Conservation (phyloP, 2,888 invertebrate genomes). For the Mythimna vitellina region DNA sequence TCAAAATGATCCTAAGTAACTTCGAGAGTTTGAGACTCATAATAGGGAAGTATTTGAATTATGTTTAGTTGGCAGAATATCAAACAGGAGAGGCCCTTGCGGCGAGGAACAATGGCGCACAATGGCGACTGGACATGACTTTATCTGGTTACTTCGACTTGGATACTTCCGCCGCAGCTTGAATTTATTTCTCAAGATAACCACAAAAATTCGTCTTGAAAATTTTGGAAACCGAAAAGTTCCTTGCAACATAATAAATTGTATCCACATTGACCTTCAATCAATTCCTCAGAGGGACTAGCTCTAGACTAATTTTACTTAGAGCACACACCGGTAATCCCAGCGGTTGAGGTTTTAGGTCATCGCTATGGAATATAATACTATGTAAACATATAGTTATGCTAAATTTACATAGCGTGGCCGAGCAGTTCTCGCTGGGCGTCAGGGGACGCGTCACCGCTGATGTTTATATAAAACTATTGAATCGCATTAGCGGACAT, state of each 20-base stretch:
- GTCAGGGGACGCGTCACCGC: conserved; percentile 49
- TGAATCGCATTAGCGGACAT: conserved; percentile 46
- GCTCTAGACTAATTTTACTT: conserved; percentile 48
- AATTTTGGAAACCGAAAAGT: conserved; percentile 6
- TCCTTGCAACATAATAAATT: conserved; percentile 21
- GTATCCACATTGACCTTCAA: conserved; percentile 17
- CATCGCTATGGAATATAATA: conserved; percentile 48
- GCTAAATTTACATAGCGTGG: conserved; percentile 50
- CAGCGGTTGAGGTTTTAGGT: conserved; percentile 42
- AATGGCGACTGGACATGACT: conserved; percentile 54
- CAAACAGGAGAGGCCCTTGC: conserved; percentile 39
- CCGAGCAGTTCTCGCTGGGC: conserved; percentile 33
- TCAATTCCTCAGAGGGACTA: conserved; percentile 32
- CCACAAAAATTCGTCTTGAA: conserved; percentile 11
- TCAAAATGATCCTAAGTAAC: conserved; percentile 26
- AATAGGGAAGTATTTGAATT: conserved; percentile 39
- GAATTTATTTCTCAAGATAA: conserved; percentile 26
- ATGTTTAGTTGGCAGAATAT: conserved; percentile 55
- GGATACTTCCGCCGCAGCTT: conserved; percentile 15
- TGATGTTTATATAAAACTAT: conserved; percentile 50
- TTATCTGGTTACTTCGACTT: conserved; percentile 31
- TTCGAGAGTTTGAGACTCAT: conserved; percentile 14
- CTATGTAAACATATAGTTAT: conserved; percentile 47
- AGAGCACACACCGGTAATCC: conserved; percentile 39
- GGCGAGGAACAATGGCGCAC: conserved; percentile 40